Percentiles rank a stretch among this genome's conserved stretches.
Conservation (phyloP, 2,888 invertebrate genomes). For the Pseudolycoriella hygida region DNA sequence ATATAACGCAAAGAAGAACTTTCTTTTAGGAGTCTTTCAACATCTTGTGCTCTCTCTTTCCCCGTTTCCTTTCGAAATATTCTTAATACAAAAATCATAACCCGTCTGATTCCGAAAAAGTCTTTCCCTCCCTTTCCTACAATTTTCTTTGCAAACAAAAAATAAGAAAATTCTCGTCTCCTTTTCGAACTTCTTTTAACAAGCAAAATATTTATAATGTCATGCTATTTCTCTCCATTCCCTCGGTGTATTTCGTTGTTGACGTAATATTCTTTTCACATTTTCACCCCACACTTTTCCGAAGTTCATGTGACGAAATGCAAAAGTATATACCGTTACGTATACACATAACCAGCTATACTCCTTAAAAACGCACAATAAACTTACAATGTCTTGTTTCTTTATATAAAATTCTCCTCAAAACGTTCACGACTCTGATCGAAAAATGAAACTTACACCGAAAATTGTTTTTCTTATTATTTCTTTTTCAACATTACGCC, state of each 20-base stretch:
- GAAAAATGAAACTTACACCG: no score
- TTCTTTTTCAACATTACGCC: no score
- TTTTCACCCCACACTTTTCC: slow-evolving; percentile 1
- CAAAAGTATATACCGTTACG: no score
- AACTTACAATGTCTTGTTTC: no score
- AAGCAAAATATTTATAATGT: no score
- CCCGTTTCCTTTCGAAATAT: neutral
- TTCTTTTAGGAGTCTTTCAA: neutral
- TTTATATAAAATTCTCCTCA: no score
- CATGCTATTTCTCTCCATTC: neutral
- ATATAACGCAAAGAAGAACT: neutral
- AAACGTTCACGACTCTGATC: no score
- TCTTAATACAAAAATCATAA: slow-evolving; percentile 1
- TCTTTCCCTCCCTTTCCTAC: slow-evolving; percentile 2
- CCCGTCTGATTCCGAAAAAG: slow-evolving; percentile 1
- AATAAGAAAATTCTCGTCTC: slow-evolving; percentile 2
- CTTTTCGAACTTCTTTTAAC: neutral
- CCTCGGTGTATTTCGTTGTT: neutral
- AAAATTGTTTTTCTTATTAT: no score
- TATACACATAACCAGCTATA: no score
- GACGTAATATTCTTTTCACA: neutral
- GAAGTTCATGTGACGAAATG: neutral
- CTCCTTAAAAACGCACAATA: no score
- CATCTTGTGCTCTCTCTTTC: neutral
- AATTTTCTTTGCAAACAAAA: neutral